Conservation (phyloP, 2,888 invertebrate species). For the Eupithecia abbreviata region DNA sequence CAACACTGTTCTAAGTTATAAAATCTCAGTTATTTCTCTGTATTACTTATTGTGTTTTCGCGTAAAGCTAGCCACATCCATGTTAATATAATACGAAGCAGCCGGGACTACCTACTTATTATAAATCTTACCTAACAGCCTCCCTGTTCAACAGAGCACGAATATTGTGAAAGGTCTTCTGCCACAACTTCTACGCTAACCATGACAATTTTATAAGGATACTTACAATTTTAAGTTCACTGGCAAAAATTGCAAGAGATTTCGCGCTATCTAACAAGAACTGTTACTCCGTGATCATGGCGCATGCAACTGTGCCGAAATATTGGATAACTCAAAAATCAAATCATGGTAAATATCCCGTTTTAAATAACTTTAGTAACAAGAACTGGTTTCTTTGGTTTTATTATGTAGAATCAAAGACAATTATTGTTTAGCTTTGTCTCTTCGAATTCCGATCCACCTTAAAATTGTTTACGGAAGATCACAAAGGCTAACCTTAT, state of each 20-base stretch:
- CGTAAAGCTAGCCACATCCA: neutral
- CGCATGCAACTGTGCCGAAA: too few relatives aligned
- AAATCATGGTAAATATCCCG: too few relatives aligned
- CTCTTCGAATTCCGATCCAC: too few relatives aligned
- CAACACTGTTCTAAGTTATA: too few relatives aligned
- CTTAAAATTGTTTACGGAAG: too few relatives aligned
- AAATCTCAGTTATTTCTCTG: too few relatives aligned
- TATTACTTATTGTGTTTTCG: neutral
- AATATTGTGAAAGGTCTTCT: constrained; percentile 36
- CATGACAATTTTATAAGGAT: constrained; percentile 44
- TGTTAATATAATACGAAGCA: neutral
- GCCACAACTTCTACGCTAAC: constrained; percentile 32
- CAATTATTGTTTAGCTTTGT: too few relatives aligned
- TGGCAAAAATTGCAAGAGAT: neutral
- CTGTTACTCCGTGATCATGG: too few relatives aligned
- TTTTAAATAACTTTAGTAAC: too few relatives aligned
- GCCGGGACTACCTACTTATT: neutral
- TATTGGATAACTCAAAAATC: too few relatives aligned
- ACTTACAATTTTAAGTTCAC: constrained; percentile 23
- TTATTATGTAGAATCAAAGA: neutral
- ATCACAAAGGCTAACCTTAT: neutral
- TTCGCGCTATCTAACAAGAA: neutral
- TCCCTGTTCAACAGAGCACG: constrained; percentile 25
- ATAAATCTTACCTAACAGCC: constrained; percentile 23
- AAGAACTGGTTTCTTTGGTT: neutral